phyloP scores from a whole-genome alignment of 2,888 invertebrate species.

The Homarus gammarus region DNA sequence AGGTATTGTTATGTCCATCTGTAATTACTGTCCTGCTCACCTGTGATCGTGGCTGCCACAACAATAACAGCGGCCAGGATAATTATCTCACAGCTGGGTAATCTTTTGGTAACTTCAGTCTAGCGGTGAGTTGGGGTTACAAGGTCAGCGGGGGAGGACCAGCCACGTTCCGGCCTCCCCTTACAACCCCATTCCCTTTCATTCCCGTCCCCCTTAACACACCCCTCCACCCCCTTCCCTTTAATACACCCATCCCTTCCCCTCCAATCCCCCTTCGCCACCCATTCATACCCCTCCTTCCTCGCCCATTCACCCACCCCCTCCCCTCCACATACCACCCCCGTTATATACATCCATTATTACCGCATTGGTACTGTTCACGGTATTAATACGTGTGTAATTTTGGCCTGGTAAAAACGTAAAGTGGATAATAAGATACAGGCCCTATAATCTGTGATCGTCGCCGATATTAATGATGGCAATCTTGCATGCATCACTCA shows the following conservation, averaged over 20 bases:
- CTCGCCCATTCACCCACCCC: neutral
- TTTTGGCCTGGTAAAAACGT: neutral
- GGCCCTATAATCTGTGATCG: neutral
- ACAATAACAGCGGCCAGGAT: neutral
- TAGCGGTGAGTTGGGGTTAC: neutral
- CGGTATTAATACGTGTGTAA: constrained; percentile 5
- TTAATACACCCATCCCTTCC: neutral
- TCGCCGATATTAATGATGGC: neutral
- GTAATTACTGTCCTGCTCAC: neutral
- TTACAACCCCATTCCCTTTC: no score
- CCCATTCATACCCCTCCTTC: no score
- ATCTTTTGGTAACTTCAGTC: neutral
- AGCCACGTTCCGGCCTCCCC: no score
- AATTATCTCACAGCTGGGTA: neutral
- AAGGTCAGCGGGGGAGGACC: neutral
- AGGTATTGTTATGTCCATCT: neutral
- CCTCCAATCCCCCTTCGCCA: neutral
- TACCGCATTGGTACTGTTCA: constrained; percentile 9
- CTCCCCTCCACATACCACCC: neutral
- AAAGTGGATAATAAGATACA: neutral
- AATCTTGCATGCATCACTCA: neutral
- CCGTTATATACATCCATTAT: constrained; percentile 5
- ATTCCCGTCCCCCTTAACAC: no score
- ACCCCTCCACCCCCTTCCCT: no score
- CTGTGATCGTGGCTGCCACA: neutral